phyloP scores from a whole-genome alignment of 2,797 vertebrate genomes.

The Cichlasoma orientale region DNA sequence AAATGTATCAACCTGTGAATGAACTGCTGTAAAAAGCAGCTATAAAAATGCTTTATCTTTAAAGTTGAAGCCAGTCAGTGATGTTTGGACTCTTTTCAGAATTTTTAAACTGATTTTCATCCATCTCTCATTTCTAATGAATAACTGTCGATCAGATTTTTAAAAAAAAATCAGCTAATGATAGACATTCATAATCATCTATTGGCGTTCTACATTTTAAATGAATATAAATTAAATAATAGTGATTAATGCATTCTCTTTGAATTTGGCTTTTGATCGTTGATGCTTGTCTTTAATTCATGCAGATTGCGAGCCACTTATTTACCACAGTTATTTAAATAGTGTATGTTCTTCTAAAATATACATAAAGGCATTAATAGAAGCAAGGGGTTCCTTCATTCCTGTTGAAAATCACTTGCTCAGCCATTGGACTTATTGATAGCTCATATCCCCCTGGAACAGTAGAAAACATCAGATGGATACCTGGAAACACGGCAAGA shows the following conservation, averaged over 20 bases:
- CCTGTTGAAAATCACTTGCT: constrained; percentile 69
- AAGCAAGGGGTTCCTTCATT: constrained; percentile 58
- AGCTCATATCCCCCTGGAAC: constrained; percentile 2
- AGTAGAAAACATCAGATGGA: constrained; percentile 23
- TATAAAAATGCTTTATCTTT: neutral
- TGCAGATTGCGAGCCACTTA: constrained; percentile 61
- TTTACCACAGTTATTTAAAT: constrained; percentile 61
- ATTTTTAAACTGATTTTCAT: constrained; percentile 12
- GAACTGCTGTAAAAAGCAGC: neutral
- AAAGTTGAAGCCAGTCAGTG: neutral
- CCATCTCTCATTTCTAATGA: constrained; percentile 24
- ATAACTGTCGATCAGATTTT: constrained; percentile 37
- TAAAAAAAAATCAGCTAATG: constrained; percentile 45
- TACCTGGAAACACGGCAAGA: neutral
- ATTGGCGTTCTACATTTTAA: constrained; percentile 66
- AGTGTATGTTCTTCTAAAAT: constrained; percentile 66
- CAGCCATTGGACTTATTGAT: constrained; percentile 50
- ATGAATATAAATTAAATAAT: constrained; percentile 81
- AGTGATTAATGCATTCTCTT: constrained; percentile 79
- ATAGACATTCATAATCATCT: constrained; percentile 60
- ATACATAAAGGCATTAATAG: constrained; percentile 66
- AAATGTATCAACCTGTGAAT: constrained; percentile 2
- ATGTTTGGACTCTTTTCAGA: constrained; percentile 2
- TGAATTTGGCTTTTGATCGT: constrained; percentile 73
- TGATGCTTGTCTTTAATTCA: constrained; percentile 76